Base-by-base conservation (phyloP, 1,140 invertebrate genomes). In the Temnothorax nylanderi region DNA sequence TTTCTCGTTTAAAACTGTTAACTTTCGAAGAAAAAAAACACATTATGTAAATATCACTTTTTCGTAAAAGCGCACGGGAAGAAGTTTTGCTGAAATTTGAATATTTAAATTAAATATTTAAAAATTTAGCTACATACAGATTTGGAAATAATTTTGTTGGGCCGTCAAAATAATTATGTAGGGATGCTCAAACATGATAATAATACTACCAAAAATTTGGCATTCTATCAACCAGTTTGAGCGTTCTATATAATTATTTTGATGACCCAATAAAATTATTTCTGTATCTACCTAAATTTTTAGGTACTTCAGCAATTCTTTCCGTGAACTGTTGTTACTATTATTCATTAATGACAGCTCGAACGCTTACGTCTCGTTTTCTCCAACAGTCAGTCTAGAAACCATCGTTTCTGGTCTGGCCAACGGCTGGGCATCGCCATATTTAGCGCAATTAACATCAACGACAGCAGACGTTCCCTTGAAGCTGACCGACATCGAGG, bases 371-470 rank as follows among this genome's bases (percentile, higher is more conserved):
- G 1, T 80, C 34, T 54, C 13, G 34, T 80, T 80, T 54, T 58
- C 10, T 13, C 2, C 47, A 65, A 87, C 86, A 95, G 95, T 94
- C 60, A 93, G 93, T 58, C 85, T 95, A n/a, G 89, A 88, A 37
- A 89, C 93, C 80, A 75, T 95, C 21, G 89, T 90, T 44, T 91
- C 93, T 81, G 95, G 95, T 78, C 72, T 95, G 13, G 91, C 92
- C 41, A 94, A 93, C 62, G 94, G 94, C 10, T 95, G 95, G 95
- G 92, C 93, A 32, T 95, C 95, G n/a, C 95, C 95, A 18, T 95
- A 94, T 75, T 87, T 95, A 72, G 94, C 95, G 18, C 90, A 94
- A 88, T 87, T 95, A 58, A 94, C 92, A 60, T 89, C 93, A 56
- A 62, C 87, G 41, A 90, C 93, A 47, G 58, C 84, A 3, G 86